Evolutionary conservation across 2,113 vertebrate genomes (phyloP).

Genomic region (Prunella himalayana): DNA sequence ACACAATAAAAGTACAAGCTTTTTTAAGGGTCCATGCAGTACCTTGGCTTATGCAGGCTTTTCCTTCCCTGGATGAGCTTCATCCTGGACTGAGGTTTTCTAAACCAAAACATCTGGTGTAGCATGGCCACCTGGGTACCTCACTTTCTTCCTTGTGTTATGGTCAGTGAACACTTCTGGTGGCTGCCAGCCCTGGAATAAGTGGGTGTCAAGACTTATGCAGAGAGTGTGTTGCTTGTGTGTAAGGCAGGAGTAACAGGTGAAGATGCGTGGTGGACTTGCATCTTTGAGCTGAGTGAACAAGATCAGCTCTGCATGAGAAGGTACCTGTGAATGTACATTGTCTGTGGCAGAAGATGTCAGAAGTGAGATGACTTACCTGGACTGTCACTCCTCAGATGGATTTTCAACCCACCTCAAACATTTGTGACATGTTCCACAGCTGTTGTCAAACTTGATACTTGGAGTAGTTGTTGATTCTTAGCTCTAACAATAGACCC

Average conservation of each 20-base stretch:
- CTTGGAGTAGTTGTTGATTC: not conserved
- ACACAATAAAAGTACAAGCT: not conserved
- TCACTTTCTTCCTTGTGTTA: not conserved
- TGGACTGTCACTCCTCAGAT: not conserved
- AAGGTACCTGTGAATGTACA: fast-evolving
- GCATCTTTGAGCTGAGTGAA: not conserved
- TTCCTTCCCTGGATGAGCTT: not conserved
- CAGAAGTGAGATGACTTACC: not conserved
- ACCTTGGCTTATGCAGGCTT: not conserved
- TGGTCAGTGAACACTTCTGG: not conserved
- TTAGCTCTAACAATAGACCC: not conserved
- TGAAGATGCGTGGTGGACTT: not conserved
- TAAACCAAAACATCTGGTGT: not conserved
- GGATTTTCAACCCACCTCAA: not conserved
- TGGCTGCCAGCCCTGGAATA: not conserved
- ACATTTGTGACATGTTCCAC: fast-evolving
- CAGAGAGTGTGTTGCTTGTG: fast-evolving
- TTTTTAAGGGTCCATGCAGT: not conserved
- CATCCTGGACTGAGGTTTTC: not conserved
- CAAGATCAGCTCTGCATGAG: fast-evolving
- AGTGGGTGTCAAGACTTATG: fast-evolving
- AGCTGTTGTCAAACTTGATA: not conserved
- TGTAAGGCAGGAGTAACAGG: not conserved
- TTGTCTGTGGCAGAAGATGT: not conserved
- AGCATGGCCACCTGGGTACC: too few relatives aligned